Base-by-base conservation (phyloP, 2,888 invertebrate species). In the Cybosia mesomella region DNA sequence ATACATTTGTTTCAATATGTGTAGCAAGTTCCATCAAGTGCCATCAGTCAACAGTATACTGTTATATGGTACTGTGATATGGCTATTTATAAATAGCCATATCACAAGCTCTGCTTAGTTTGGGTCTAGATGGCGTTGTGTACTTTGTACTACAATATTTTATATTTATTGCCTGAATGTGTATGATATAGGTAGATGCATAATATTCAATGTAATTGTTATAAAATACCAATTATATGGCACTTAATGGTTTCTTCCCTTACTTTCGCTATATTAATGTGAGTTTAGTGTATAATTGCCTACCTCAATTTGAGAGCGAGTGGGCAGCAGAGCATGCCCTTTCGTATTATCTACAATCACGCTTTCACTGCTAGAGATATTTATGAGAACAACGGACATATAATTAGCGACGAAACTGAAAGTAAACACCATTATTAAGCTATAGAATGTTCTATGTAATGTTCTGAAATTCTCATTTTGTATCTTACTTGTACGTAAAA, bases 301-400 rank as follows among this genome's bases (percentile, higher is more conserved):
- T 15, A 49, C 58, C 36, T 54, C 15, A 66, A 75, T 58, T 59
- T 43, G 28, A 58, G 36, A 53, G 61, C 58, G 60, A 54, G 54
- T 49, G 34, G 24, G n/a, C 58, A 75, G 43, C 76, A 64, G 71
- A 68, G 66, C 77, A 73, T 77, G 73, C 71, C 74, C 76, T 77
- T 73, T 61, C 73, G 36, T 57, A 18, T 68, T 77, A 71, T 65
- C 59, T 71, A 18, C 18, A 21, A 72, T 76, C 77, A 67, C 9
- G 68, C 77, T 77, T 77, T 77, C 77, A 62, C 75, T 60, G 18
- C 53, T 18, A 53, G 18, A 58, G n/a, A 61, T 39, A 59, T 43
- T 57, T 69, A 57, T 32, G 59, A 66, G 64, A 74, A 70, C 58
- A 67, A 71, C 74, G 55, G 21, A 62, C 15, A 49, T 63, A 63